phyloP scores from a whole-genome alignment of 2,113 vertebrate genomes.

The Tachuris rubrigastra region DNA sequence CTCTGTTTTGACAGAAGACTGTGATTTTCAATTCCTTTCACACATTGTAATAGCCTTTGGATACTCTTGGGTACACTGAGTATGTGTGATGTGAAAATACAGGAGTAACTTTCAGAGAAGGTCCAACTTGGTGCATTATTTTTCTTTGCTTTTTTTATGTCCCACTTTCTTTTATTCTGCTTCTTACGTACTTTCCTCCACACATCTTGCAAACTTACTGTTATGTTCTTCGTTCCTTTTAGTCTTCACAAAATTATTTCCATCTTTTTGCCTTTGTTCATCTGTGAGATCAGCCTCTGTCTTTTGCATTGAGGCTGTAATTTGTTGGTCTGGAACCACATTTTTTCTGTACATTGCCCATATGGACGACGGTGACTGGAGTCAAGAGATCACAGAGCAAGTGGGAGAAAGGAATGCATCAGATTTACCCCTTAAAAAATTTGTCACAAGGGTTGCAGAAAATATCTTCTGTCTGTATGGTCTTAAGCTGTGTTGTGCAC shows the following conservation, averaged over 20 bases:
- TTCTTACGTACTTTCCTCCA: not conserved
- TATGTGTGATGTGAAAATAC: rapidly evolving
- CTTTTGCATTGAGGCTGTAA: not conserved
- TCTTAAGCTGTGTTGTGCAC: not conserved
- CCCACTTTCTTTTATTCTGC: not conserved
- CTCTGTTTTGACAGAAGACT: not conserved
- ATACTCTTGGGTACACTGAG: not conserved
- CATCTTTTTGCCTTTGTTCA: not conserved
- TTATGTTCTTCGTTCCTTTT: not conserved
- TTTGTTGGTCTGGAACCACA: not conserved
- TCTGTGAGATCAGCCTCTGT: not conserved
- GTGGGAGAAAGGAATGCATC: not conserved
- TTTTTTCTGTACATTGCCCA: not conserved
- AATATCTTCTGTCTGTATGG: too few relatives aligned
- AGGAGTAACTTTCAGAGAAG: not conserved
- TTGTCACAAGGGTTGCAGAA: not conserved
- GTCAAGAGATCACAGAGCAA: not conserved
- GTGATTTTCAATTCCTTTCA: not conserved
- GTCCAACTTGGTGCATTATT: not conserved
- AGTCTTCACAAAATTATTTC: not conserved
- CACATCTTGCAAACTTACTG: not conserved
- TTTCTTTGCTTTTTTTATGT: not conserved
- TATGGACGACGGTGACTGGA: not conserved
- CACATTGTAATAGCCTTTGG: not conserved
- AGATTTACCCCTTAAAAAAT: not conserved